Evolutionary conservation across 2,113 vertebrate genomes (phyloP), one percentile per base, ranked within the genome.

Genomic region (Corythornis cristatus): DNA sequence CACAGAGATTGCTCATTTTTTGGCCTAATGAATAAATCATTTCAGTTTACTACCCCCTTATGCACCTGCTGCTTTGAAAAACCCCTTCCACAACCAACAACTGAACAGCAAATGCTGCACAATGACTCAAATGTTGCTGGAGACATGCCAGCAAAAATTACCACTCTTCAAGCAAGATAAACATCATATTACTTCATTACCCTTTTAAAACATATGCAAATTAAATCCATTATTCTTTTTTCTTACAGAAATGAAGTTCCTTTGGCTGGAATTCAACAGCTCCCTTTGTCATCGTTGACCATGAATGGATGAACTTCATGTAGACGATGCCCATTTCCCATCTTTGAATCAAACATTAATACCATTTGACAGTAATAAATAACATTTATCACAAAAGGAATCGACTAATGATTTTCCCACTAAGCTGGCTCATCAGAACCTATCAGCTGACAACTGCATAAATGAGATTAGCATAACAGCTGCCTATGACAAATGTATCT

Each of bases 151-250:
- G 92, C 82, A 98, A 98, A 99, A 98, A 99, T 99, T 98, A 98
- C 98, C 99, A 99, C 98, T 99, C 98, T 98, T 98, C 98, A 98
- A 98, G 98, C 97, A 98, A 99, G 98, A 99, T 99, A 99, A 99
- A 99, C 98, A 99, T 99, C 98, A 98, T 98, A 99, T 99, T 99
- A 99, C 98, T 99, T 99, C 98, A 99, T 99, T 99, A 99, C 98
- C 98, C 98, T 99, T 99, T 99, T 98, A 99, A 99, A 99, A 98
- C 98, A 98, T 98, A 98, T 99, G 99, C 98, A 99, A 99, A 99
- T 99, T 98, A 98, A 98, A 98, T 97, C 98, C 98, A 98, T 99
- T 99, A 98, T 98, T 98, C 98, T 97, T 98, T 98, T 97, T 97
- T 97, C 97, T 97, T 97, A 77, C 96, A 97, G 97, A 98, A 98